Percentiles rank a stretch among this genome's conserved stretches.
Evolutionary conservation across 1,140 invertebrate genomes (phyloP).

Genomic region (Bombus affinis): DNA sequence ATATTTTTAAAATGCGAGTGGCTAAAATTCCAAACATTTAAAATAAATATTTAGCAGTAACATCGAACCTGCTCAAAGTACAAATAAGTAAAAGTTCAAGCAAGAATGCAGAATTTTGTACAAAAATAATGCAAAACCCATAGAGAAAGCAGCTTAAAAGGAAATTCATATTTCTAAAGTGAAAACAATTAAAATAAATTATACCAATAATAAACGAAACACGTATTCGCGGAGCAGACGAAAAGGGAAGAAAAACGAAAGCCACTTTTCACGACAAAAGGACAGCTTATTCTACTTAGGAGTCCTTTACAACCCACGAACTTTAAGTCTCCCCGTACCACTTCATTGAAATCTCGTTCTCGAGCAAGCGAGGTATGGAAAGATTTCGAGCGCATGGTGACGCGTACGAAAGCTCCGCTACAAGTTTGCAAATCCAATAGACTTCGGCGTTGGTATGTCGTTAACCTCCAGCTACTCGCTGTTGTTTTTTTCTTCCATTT

Average conservation of each 20-base stretch:
- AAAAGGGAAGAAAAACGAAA: background rate
- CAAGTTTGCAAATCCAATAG: slow-evolving; percentile 44
- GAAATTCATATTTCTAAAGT: too few species aligned
- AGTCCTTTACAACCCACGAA: slow-evolving; percentile 10
- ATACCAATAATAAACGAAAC: background rate
- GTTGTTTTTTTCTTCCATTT: background rate
- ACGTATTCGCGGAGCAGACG: too few species aligned
- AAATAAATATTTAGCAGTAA: too few species aligned
- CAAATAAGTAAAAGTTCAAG: too few species aligned
- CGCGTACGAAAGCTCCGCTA: slow-evolving; percentile 14
- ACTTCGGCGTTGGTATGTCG: slow-evolving; percentile 15
- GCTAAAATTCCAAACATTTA: too few species aligned
- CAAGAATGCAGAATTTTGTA: too few species aligned
- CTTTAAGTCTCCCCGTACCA: background rate
- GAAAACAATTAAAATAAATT: background rate
- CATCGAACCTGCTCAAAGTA: too few species aligned
- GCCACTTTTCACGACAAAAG: background rate
- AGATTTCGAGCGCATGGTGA: slow-evolving; percentile 32
- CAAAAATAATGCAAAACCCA: too few species aligned
- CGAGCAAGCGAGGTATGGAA: background rate
- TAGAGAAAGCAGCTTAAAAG: too few species aligned
- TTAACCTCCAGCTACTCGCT: slow-evolving; percentile 1
- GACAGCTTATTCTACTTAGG: slow-evolving; percentile 29
- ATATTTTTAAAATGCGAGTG: too few species aligned
- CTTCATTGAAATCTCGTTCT: slow-evolving; percentile 45